Percentiles rank a stretch among this genome's conserved stretches.
Evolutionary conservation across 1,140 invertebrate genomes (phyloP).

Genomic region (Tyrophagus putrescentiae): DNA sequence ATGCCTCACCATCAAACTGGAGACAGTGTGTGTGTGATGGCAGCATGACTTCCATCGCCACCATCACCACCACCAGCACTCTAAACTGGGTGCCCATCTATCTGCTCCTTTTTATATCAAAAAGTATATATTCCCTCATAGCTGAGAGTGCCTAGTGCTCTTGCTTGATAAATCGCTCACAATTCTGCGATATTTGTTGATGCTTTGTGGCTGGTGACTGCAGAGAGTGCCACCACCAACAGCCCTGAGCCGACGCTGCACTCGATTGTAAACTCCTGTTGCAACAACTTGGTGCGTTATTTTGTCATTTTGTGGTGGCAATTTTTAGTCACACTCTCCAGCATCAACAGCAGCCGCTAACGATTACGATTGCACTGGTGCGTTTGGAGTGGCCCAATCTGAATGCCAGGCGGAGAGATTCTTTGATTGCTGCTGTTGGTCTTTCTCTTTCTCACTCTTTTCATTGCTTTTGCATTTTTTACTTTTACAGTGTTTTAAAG

Average conservation of each 20-base stretch:
- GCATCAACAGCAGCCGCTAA: not conserved
- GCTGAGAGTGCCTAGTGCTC: too few species aligned
- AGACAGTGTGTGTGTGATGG: too few species aligned
- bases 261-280: not conserved
- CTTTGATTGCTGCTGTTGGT: too few species aligned
- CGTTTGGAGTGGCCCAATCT: not conserved
- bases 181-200: not conserved
- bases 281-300: not conserved
- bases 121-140: not conserved
- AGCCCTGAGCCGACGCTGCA: not conserved
- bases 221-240: too few species aligned
- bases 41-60: too few species aligned
- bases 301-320: slow-evolving; percentile 4
- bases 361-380: not conserved
- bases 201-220: too few species aligned
- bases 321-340: slow-evolving; percentile 4
- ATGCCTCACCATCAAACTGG: too few species aligned
- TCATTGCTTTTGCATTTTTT: too few species aligned
- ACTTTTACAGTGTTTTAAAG: too few species aligned
- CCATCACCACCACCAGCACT: not conserved
- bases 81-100: not conserved
- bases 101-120: slow-evolving; percentile 2
- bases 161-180: not conserved
- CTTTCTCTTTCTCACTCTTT: too few species aligned
- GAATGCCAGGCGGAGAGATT: too few species aligned